A percentile compares a stretch with the other conserved stretches of the same genome.
Evolutionary conservation across 2,888 invertebrate genomes (phyloP).

Genomic region (Sarcophaga subvicina): DNA sequence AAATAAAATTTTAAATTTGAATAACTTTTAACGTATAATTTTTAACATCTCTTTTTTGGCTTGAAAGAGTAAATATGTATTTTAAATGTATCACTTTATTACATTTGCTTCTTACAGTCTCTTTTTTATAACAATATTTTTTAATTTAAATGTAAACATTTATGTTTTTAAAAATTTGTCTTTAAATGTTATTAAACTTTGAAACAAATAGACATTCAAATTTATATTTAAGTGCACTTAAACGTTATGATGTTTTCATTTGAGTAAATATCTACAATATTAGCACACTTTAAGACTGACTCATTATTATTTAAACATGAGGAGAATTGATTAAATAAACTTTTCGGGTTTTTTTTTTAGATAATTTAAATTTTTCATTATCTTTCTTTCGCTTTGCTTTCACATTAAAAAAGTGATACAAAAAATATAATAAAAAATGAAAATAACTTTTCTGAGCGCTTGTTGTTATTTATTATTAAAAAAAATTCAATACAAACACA

Average conservation of each 20-base stretch:
- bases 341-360: not conserved
- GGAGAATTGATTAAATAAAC: constrained; percentile 20
- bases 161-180: too few relatives aligned
- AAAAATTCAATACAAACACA: too few relatives aligned
- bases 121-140: too few relatives aligned
- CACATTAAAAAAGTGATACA: not conserved
- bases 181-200: too few relatives aligned
- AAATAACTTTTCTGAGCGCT: not conserved
- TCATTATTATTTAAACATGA: constrained; percentile 17
- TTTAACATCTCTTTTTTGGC: not conserved
- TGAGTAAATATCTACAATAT: not conserved
- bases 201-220: not conserved
- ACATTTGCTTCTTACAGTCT: too few relatives aligned
- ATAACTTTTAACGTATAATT: too few relatives aligned
- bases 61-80: not conserved
- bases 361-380: constrained; percentile 6
- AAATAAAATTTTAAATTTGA: too few relatives aligned
- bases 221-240: not conserved
- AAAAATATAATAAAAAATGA: not conserved
- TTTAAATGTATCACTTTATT: too few relatives aligned
- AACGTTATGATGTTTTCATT: not conserved
- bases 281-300: constrained; percentile 2
- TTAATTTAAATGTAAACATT: too few relatives aligned
- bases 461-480: not conserved
- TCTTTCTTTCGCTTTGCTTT: not conserved